phyloP scores from a whole-genome alignment of 2,113 vertebrate genomes.

The Bathybates hornii region DNA sequence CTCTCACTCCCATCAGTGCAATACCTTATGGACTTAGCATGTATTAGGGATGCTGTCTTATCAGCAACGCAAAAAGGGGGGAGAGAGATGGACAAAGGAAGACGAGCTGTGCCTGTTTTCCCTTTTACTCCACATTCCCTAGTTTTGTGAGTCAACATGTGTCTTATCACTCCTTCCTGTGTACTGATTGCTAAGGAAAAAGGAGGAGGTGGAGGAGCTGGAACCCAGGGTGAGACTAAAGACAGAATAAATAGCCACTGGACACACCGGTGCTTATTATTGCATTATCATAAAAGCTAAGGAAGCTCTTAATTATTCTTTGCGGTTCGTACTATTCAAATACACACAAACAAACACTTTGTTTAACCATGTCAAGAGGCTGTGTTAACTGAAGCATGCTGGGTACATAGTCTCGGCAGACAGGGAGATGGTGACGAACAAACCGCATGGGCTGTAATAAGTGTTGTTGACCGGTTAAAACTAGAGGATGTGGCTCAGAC shows the following conservation, averaged over 20 bases:
- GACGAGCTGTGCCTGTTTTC: neutral
- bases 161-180: constrained; percentile 65
- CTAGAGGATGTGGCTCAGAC: constrained; percentile 5
- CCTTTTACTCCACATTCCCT: constrained; percentile 46
- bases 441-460: neutral
- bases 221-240: neutral
- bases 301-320: neutral
- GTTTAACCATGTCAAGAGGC: neutral
- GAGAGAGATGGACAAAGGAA: neutral
- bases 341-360: neutral
- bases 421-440: neutral
- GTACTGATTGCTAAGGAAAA: constrained; percentile 41
- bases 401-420: neutral
- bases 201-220: neutral
- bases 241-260: neutral
- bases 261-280: neutral
- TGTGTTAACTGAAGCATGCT: neutral
- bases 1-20: neutral
- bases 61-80: neutral
- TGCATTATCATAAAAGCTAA: neutral
- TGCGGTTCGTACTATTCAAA: neutral
- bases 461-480: neutral
- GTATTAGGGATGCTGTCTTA: neutral
- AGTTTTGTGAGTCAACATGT: constrained; percentile 52
- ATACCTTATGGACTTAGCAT: neutral